Conservation (phyloP, 1,140 invertebrate genomes). For the Luehdorfia chinensis region DNA sequence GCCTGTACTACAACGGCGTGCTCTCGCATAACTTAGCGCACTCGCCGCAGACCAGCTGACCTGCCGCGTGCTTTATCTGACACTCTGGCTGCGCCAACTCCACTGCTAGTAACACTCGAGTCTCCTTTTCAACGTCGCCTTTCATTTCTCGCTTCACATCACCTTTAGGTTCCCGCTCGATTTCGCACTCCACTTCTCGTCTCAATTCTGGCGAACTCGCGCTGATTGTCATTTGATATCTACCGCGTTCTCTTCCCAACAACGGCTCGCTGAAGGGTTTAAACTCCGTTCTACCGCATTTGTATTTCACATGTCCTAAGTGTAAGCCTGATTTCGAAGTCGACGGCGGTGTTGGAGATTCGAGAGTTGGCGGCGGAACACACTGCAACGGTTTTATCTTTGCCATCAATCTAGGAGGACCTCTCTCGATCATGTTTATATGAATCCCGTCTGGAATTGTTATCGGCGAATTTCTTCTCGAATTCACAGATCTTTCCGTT, state of each 20-base stretch:
- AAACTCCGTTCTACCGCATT: constrained; percentile 34
- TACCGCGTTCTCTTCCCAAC: constrained; percentile 49
- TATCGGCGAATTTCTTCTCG: constrained; percentile 58
- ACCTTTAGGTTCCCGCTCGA: background rate
- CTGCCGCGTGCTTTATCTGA: constrained; percentile 34
- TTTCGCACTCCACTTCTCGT: constrained; percentile 45
- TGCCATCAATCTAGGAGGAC: constrained; percentile 58
- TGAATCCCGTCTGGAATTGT: constrained; percentile 75
- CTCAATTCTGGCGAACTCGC: constrained; percentile 73
- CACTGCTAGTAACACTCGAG: constrained; percentile 64
- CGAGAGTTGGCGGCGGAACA: constrained; percentile 29
- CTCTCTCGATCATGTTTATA: constrained; percentile 79
- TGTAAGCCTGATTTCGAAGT: constrained; percentile 28
- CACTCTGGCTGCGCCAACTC: constrained; percentile 52
- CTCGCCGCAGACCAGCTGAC: constrained; percentile 39
- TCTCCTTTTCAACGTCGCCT: background rate
- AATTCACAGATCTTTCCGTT: constrained; percentile 79
- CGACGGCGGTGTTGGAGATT: constrained; percentile 28
- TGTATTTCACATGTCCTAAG: constrained; percentile 5
- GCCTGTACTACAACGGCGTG: constrained; percentile 73
- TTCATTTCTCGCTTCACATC: constrained; percentile 11
- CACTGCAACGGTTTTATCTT: constrained; percentile 44
- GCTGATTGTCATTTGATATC: constrained; percentile 60
- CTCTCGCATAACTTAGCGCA: constrained; percentile 39
- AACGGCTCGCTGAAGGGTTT: constrained; percentile 67